Percentiles rank a stretch among this genome's conserved stretches.
Evolutionary conservation across 2,888 invertebrate genomes (phyloP).

Genomic region (Leptopilina syphax): DNA sequence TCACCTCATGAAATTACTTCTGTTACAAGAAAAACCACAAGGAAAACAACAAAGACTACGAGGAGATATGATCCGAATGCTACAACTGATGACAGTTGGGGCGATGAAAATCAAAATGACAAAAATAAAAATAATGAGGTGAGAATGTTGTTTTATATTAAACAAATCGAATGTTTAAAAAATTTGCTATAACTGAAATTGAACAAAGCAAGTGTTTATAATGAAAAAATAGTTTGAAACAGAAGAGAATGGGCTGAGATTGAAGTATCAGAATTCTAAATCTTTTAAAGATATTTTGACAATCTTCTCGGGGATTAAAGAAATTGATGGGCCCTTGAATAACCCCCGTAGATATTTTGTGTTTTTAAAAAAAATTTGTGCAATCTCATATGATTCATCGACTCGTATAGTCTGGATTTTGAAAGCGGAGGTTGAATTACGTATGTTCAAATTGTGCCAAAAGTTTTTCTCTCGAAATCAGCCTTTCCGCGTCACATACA

Average conservation of each 20-base stretch:
- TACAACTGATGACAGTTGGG: neutral
- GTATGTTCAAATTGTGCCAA: conserved; percentile 37
- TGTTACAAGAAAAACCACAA: conserved; percentile 61
- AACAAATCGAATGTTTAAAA: too few relatives aligned
- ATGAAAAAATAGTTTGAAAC: too few relatives aligned
- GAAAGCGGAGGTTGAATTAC: conserved; percentile 40
- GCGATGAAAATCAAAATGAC: neutral
- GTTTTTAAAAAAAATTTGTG: neutral
- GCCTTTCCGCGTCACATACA: conserved; percentile 23
- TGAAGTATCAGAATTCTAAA: neutral
- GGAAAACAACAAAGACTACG: conserved; percentile 65
- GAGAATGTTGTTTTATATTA: neutral
- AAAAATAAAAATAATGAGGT: conserved; percentile 9
- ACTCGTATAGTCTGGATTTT: conserved; percentile 36
- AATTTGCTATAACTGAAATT: too few relatives aligned
- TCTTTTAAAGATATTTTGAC: conserved; percentile 1
- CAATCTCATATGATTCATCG: conserved; percentile 34
- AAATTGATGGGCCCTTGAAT: conserved; percentile 15
- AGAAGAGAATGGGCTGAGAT: too few relatives aligned
- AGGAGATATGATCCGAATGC: conserved; percentile 45
- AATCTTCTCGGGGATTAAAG: neutral
- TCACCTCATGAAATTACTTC: conserved; percentile 70
- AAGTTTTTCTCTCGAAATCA: conserved; percentile 34
- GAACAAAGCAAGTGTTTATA: too few relatives aligned
- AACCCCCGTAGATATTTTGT: neutral